Base-by-base conservation (phyloP, 2,888 invertebrate species). In the Leptarthrus brevirostris region DNA sequence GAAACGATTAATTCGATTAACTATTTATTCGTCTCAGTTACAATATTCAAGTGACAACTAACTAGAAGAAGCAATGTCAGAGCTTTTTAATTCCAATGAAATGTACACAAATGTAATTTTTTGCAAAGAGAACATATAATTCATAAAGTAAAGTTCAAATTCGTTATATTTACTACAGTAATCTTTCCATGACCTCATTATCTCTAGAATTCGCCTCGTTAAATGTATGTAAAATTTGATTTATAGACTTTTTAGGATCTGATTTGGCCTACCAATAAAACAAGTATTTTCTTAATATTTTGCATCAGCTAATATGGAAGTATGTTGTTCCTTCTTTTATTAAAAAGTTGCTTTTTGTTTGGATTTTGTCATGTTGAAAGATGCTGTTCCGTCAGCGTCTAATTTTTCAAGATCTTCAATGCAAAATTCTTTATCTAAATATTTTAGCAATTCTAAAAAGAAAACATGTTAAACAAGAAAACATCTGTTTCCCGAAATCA, bases 201-300 rank as follows among this genome's bases (percentile, higher is more conserved):
- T 76, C 53, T 18, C 74, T 72, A 0, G 12, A 10, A 44, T 69
- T 72, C 4, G 66, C 75, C 22, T 66, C 64, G 10, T 72, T 20
- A 18, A 76, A 74, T 18, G 75, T 58, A 34, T 54, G 22, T 26
- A 74, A 54, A 44, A 74, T 72, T 40, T 66, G 56, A 40, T 40
- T 8, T 12, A 30, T 49, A 3, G 74, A 49, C 24, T 20, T 58
- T 24, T 56, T 34, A 10, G 36, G 20, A 58, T 73, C 53, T 2
- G 36, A 18, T 10, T 70, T 52, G 3, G 14, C 64, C 70, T 58
- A 36, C 18, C 53, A 58, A 53, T 26, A 22, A 24, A 71, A 20
- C 34, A 24, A 34, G 58, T 72, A 24, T 47, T 26, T 10, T 20
- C 26, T 18, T 56, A 72, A 40, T 72, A 54, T 8, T 26, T 16